Percentiles rank a stretch among this genome's conserved stretches.
Evolutionary conservation across 2,888 invertebrate species (phyloP).

Genomic region (Andrena dorsata): DNA sequence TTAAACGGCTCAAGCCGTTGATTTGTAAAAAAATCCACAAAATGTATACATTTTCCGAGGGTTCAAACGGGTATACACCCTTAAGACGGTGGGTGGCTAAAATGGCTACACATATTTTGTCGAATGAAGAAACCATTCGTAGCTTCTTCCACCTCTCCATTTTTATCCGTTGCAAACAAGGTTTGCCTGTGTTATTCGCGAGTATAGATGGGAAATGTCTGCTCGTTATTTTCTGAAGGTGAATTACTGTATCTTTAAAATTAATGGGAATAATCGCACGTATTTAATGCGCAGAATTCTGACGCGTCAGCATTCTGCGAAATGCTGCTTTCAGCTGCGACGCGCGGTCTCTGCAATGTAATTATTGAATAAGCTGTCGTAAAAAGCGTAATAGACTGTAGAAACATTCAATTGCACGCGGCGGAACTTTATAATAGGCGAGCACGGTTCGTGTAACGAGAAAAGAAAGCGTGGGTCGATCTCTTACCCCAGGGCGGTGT

Average conservation of each 20-base stretch:
- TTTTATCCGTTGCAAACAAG: not conserved
- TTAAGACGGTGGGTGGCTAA: too few species aligned
- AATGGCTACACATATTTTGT: too few species aligned
- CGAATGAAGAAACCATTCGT: too few species aligned
- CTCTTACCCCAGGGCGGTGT: conserved; percentile 42
- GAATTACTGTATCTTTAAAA: not conserved
- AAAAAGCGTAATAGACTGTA: conserved; percentile 30
- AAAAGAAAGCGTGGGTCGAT: conserved; percentile 53
- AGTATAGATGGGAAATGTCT: not conserved
- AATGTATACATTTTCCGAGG: too few species aligned
- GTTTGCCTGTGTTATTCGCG: not conserved
- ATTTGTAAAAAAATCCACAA: too few species aligned
- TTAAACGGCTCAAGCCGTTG: too few species aligned
- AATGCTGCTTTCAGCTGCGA: not conserved
- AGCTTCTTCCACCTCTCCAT: too few species aligned
- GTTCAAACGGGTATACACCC: too few species aligned
- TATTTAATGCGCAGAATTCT: not conserved
- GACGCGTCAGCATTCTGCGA: not conserved
- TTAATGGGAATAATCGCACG: not conserved
- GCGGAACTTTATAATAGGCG: conserved; percentile 12
- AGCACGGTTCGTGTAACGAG: conserved; percentile 29
- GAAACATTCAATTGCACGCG: conserved; percentile 44
- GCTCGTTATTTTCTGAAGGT: not conserved
- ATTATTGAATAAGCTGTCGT: conserved; percentile 34
- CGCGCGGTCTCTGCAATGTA: not conserved